These are phyloP conservation scores for Nylanderia fulva DNA, from an alignment of 1,140 invertebrate species.

Conservation along the genomic window DNA sequence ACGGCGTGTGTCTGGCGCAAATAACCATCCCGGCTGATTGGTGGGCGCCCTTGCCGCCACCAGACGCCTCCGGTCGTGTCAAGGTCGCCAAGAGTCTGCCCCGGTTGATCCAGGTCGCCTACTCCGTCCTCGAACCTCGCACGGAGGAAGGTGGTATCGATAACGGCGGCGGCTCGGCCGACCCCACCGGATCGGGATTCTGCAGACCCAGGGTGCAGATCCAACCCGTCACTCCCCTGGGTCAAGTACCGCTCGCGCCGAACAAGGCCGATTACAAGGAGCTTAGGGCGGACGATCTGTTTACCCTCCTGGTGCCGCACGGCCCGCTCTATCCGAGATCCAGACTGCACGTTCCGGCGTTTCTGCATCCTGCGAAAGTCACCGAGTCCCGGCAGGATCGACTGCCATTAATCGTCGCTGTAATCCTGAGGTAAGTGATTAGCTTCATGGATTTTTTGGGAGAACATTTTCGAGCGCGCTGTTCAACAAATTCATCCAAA, in stretches of 20 bases:
- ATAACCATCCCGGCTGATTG: conserved; percentile 93
- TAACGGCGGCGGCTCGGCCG: conserved; percentile 45
- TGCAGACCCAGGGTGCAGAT: conserved; percentile 92
- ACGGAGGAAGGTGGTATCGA: conserved; percentile 87
- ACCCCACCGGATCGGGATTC: conserved; percentile 80
- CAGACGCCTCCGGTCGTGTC: conserved; percentile 86
- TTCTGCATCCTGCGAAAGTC: conserved; percentile 89
- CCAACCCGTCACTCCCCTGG: conserved; percentile 91
- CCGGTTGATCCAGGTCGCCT: conserved; percentile 91
- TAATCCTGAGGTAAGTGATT: conserved; percentile 92
- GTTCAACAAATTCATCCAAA: too few relatives aligned
- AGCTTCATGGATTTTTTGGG: neutral
- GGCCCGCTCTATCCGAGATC: conserved; percentile 94
- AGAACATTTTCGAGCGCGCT: too few relatives aligned
- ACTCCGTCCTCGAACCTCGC: conserved; percentile 93
- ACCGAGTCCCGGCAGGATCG: conserved; percentile 85
- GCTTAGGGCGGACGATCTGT: conserved; percentile 91
- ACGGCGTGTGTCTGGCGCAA: conserved; percentile 95
- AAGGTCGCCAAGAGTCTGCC: conserved; percentile 89
- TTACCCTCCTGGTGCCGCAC: conserved; percentile 95
- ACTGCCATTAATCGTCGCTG: conserved; percentile 88
- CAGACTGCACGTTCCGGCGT: conserved; percentile 94
- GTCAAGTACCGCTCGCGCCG: conserved; percentile 90
- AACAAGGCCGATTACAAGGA: conserved; percentile 93
- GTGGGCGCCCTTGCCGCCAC: conserved; percentile 92